These are phyloP conservation scores for Gymnobelideus leadbeateri DNA, from an alignment of 2,113 vertebrate genomes.

Conservation along the genomic window DNA sequence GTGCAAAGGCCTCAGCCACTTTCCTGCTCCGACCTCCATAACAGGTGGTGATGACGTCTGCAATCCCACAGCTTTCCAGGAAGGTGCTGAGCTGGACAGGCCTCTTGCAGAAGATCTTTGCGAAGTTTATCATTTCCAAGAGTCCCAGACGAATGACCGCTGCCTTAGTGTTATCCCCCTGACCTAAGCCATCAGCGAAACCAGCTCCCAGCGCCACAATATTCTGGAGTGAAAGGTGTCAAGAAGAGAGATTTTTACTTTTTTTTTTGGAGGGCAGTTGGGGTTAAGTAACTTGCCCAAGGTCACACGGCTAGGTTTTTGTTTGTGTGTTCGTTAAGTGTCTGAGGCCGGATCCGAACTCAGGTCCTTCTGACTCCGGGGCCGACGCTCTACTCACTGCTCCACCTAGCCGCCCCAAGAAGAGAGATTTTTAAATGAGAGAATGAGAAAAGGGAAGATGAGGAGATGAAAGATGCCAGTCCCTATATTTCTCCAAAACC, in stretches of 20 bases:
- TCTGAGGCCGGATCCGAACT: too few relatives aligned
- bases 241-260: background rate
- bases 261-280: too few relatives aligned
- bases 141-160: conserved; percentile 92
- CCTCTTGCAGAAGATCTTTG: conserved; percentile 89
- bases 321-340: too few relatives aligned
- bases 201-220: conserved; percentile 91
- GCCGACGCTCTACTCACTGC: too few relatives aligned
- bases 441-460: background rate
- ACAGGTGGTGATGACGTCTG: conserved; percentile 93
- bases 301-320: too few relatives aligned
- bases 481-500: background rate
- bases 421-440: background rate
- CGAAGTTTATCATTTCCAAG: conserved; percentile 94
- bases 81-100: conserved; percentile 86
- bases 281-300: too few relatives aligned
- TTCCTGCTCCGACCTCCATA: conserved; percentile 91
- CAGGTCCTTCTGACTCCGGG: too few relatives aligned
- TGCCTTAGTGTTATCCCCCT: conserved; percentile 92
- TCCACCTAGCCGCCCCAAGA: too few relatives aligned
- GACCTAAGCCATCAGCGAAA: conserved; percentile 90
- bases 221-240: conserved; percentile 81
- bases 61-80: conserved; percentile 92
- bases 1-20: conserved; percentile 91
- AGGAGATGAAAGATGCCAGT: background rate